phyloP scores from a whole-genome alignment of 1,140 invertebrate genomes.

The Trachelipus rathkii region DNA sequence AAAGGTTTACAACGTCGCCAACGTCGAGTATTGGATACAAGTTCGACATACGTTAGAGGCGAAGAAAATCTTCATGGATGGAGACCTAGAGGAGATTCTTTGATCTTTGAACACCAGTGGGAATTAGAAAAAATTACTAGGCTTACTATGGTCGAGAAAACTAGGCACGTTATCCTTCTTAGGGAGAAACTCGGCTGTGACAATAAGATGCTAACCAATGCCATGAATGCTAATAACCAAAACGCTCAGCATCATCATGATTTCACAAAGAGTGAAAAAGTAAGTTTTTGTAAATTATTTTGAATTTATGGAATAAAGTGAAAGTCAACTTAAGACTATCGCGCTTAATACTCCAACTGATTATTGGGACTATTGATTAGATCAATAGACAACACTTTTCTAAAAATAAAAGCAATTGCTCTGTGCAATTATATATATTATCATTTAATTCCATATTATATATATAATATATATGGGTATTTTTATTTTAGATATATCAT shows the following conservation, averaged over 20 bases:
- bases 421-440: too few species aligned
- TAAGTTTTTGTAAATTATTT: slow-evolving; percentile 46
- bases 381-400: too few species aligned
- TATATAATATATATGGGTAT: too few species aligned
- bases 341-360: too few species aligned
- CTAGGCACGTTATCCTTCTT: slow-evolving; percentile 80
- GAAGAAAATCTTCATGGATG: slow-evolving; percentile 98
- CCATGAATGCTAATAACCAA: slow-evolving; percentile 38
- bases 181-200: slow-evolving; percentile 81
- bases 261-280: slow-evolving; percentile 81
- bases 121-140: slow-evolving; percentile 95
- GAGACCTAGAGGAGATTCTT: slow-evolving; percentile 85
- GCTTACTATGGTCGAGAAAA: slow-evolving; percentile 87
- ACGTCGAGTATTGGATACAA: slow-evolving; percentile 90
- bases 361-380: too few species aligned
- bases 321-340: too few species aligned
- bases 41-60: slow-evolving; percentile 94
- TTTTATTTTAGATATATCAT: too few species aligned
- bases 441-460: too few species aligned
- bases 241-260: slow-evolving; percentile 52
- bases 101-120: slow-evolving; percentile 99
- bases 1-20: slow-evolving; percentile 89
- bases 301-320: too few species aligned
- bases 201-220: slow-evolving; percentile 50
- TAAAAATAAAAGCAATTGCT: too few species aligned